Percentiles rank a stretch among this genome's conserved stretches.
Conservation (phyloP, 2,113 vertebrate genomes). For the Sterna hirundo region DNA sequence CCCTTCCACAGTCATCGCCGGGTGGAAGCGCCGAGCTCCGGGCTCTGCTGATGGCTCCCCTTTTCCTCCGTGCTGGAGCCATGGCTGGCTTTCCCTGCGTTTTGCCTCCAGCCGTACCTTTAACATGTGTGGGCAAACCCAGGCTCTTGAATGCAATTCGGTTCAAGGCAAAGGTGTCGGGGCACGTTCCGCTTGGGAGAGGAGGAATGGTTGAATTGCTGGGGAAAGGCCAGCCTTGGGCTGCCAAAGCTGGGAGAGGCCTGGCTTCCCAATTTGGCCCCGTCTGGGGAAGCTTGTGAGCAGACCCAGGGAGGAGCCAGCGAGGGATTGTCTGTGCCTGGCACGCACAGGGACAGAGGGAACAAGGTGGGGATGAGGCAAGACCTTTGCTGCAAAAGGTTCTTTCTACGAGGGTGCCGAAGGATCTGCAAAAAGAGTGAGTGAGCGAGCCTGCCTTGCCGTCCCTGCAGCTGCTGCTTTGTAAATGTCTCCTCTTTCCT, state of each 20-base stretch:
- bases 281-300: not conserved
- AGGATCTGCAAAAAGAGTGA: not conserved
- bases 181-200: not conserved
- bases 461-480: not conserved
- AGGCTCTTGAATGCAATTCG: not conserved
- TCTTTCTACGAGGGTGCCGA: not conserved
- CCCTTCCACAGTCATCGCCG: not conserved
- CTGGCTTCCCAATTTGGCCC: not conserved
- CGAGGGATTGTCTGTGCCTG: not conserved
- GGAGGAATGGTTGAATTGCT: conserved; percentile 7
- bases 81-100: not conserved
- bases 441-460: not conserved
- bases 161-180: conserved; percentile 44
- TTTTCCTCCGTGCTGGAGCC: not conserved
- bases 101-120: conserved; percentile 10
- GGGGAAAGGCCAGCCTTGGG: conserved; percentile 34
- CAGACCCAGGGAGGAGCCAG: not conserved
- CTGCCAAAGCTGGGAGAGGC: conserved; percentile 36
- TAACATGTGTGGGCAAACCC: conserved; percentile 68
- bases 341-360: not conserved
- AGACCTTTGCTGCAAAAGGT: not conserved
- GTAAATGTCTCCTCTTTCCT: not conserved
- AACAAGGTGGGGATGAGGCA: not conserved
- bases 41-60: not conserved
- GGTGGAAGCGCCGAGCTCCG: not conserved